Evolutionary conservation across 2,888 invertebrate genomes (phyloP).

Genomic region (Troides oblongomaculatus): DNA sequence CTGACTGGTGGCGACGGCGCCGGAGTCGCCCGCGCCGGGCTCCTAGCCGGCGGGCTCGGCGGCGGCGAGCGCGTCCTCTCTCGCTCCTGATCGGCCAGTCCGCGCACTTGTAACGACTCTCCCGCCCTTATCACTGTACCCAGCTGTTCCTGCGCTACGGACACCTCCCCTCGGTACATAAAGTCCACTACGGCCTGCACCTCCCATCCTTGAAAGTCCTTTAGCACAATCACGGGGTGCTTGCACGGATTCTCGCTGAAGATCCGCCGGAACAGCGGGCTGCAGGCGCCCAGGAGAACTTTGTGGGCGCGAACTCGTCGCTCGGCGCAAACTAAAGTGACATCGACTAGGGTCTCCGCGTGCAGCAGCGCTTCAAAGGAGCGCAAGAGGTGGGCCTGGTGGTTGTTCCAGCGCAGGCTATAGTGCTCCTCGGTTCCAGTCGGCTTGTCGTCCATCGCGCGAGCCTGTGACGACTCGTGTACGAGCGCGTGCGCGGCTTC

Average conservation of each 20-base stretch:
- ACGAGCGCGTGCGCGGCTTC: conserved; percentile 64
- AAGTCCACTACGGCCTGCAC: conserved; percentile 94
- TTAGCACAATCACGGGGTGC: conserved; percentile 94
- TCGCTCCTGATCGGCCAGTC: conserved; percentile 84
- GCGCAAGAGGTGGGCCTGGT: conserved; percentile 91
- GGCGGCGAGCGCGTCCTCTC: conserved; percentile 66
- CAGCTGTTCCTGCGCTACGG: conserved; percentile 91
- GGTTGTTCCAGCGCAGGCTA: conserved; percentile 96
- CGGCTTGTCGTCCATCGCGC: conserved; percentile 75
- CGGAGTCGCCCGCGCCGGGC: conserved; percentile 69
- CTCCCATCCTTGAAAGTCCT: conserved; percentile 93
- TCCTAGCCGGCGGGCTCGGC: conserved; percentile 63
- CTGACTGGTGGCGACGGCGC: conserved; percentile 72
- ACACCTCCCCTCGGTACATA: conserved; percentile 96
- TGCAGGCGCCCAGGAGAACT: conserved; percentile 93
- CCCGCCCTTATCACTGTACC: conserved; percentile 92
- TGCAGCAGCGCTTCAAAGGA: conserved; percentile 94
- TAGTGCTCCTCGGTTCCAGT: conserved; percentile 86
- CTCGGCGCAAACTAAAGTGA: conserved; percentile 93
- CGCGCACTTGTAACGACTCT: conserved; percentile 91
- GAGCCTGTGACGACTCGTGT: conserved; percentile 64
- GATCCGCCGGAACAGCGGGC: conserved; percentile 93
- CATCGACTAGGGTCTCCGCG: conserved; percentile 92
- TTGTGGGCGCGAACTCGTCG: conserved; percentile 93
- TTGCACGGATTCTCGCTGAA: conserved; percentile 95